Percentiles rank a stretch among this genome's conserved stretches.
Conservation (phyloP, 2,797 vertebrate genomes). For the Perdix hodgsoniae region DNA sequence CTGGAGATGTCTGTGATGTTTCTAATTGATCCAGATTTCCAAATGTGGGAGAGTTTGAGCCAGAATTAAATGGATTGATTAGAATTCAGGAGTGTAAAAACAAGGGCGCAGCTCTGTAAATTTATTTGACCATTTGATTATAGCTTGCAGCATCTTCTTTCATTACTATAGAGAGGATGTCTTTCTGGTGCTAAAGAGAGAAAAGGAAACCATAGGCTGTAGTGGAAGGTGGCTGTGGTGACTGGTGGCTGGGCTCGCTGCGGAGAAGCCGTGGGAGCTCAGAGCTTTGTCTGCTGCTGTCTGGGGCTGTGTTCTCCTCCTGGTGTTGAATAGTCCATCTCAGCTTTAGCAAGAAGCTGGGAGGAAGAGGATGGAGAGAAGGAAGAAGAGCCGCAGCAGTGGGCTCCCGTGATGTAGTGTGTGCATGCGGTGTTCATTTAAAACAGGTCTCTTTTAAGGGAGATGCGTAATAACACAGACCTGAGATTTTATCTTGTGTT, state of each 20-base stretch:
- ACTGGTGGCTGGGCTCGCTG: fast-evolving
- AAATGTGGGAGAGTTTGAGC: background rate
- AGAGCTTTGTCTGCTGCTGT: background rate
- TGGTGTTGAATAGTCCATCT: background rate
- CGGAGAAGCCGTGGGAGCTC: background rate
- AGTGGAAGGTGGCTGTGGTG: background rate
- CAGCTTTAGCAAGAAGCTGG: background rate
- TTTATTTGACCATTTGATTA: background rate
- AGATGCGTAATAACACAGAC: background rate
- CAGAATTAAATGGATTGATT: background rate
- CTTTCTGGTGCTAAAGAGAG: background rate
- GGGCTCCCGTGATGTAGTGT: background rate
- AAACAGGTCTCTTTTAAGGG: background rate
- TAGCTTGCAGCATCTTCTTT: background rate
- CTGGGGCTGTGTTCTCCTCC: background rate
- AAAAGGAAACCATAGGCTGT: background rate
- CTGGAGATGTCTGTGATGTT: background rate
- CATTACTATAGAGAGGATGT: fast-evolving
- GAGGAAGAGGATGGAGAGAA: background rate
- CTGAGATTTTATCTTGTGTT: background rate
- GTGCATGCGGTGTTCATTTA: background rate
- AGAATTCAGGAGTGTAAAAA: background rate
- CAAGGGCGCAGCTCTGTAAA: background rate
- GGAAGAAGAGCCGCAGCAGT: background rate
- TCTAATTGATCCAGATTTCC: background rate